Evolutionary conservation across 2,113 vertebrate species (phyloP).

Genomic region (Melanerpes aurifrons): DNA sequence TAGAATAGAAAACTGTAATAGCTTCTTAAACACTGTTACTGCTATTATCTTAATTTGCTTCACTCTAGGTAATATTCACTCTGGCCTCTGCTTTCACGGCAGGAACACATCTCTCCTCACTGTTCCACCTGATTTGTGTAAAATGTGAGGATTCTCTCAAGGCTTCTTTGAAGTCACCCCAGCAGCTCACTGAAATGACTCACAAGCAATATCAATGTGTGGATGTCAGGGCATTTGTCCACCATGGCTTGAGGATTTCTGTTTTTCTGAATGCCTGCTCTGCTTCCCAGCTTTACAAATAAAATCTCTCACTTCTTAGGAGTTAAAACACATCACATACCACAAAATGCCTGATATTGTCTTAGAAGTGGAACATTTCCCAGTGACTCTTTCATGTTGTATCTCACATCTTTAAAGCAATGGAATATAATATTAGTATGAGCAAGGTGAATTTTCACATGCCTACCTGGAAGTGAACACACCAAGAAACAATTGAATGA

Average conservation of each 20-base stretch:
- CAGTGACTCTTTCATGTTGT: not conserved
- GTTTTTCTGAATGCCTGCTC: not conserved
- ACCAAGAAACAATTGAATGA: not conserved
- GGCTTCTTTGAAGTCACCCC: not conserved
- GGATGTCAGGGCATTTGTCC: not conserved
- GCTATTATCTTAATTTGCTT: not conserved
- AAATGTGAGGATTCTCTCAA: not conserved
- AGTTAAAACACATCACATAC: not conserved
- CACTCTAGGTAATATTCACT: not conserved
- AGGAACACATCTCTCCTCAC: not conserved
- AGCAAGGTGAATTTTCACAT: not conserved
- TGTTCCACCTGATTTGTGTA: not conserved
- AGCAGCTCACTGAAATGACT: not conserved
- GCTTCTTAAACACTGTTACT: not conserved
- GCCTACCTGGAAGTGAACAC: not conserved
- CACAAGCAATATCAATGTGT: not conserved
- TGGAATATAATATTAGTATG: not conserved
- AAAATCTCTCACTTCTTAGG: not conserved
- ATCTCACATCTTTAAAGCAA: not conserved
- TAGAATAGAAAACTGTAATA: not conserved
- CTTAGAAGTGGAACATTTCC: not conserved
- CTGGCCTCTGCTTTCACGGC: not conserved
- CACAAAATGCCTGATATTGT: not conserved
- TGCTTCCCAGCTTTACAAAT: not conserved
- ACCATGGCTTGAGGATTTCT: not conserved